These are phyloP conservation scores for Lasioglossum calceatum DNA, from an alignment of 2,888 invertebrate species.

Conservation along the genomic window DNA sequence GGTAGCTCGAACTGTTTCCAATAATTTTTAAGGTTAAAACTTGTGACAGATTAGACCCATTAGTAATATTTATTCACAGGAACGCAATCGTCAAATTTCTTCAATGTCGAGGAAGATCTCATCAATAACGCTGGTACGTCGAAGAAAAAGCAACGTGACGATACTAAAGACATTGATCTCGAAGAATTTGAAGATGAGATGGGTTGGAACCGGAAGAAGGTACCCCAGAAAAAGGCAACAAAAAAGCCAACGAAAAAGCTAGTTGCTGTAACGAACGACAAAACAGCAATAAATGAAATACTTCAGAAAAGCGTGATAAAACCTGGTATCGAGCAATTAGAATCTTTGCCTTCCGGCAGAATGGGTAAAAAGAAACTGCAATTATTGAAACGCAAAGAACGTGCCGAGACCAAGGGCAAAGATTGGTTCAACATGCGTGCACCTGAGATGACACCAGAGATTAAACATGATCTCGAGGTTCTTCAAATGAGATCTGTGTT, in stretches of 20 bases:
- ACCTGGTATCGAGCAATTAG: conserved; percentile 88
- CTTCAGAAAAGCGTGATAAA: conserved; percentile 88
- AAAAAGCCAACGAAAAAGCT: conserved; percentile 69
- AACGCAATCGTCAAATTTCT: conserved; percentile 9
- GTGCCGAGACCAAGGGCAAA: conserved; percentile 92
- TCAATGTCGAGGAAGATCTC: conserved; percentile 19
- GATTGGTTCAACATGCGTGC: conserved; percentile 96
- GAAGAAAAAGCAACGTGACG: conserved; percentile 30
- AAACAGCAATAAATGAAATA: conserved; percentile 85
- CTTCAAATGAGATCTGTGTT: conserved; percentile 96
- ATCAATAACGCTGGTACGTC: conserved; percentile 11
- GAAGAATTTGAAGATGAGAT: conserved; percentile 82
- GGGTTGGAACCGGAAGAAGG: conserved; percentile 66
- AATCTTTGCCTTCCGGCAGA: conserved; percentile 87
- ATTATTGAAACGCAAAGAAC: conserved; percentile 88
- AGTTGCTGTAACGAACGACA: conserved; percentile 83
- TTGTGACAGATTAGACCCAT: not conserved
- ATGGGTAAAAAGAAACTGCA: conserved; percentile 87
- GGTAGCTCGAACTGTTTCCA: conserved; percentile 50
- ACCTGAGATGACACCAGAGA: conserved; percentile 94
- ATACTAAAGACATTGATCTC: conserved; percentile 76
- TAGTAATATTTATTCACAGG: not conserved
- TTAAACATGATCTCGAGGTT: conserved; percentile 94
- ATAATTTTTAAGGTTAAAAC: conserved; percentile 35
- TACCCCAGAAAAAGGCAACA: conserved; percentile 29